phyloP scores from a whole-genome alignment of 1,140 invertebrate genomes.

The Portunus trituberculatus region DNA sequence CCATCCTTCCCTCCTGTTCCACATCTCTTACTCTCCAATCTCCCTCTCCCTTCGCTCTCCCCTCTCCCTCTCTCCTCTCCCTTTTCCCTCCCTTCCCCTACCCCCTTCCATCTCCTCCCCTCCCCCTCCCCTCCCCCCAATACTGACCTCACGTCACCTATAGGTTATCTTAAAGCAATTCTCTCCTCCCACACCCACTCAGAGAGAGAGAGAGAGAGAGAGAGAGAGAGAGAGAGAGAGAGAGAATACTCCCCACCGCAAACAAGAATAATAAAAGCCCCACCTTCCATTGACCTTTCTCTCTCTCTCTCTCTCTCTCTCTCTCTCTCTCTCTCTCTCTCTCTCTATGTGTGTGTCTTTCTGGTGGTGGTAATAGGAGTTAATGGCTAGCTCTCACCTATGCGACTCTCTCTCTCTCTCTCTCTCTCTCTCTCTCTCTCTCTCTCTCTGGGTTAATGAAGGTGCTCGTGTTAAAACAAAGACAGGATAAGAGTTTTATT shows the following conservation, averaged over 20 bases:
- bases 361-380: background rate
- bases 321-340: background rate
- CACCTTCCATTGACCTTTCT: background rate
- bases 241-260: background rate
- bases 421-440: background rate
- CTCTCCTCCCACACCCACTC: background rate
- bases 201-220: background rate
- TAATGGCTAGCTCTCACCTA: no score
- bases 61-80: background rate
- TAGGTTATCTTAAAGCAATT: slow-evolving; percentile 24
- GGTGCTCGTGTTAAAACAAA: background rate
- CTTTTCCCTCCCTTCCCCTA: background rate
- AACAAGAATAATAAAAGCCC: background rate
- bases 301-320: background rate
- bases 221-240: slow-evolving; percentile 1
- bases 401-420: background rate
- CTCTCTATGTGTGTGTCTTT: background rate
- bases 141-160: background rate
- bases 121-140: background rate
- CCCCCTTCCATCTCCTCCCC: background rate
- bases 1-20: background rate
- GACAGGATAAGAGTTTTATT: no score
- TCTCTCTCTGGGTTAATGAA: background rate
- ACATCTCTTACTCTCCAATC: background rate
- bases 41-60: background rate